Evolutionary conservation across 35 echinoderm and acorn worm species (phyloP).

Genomic region (Heliocidaris tuberculata): DNA sequence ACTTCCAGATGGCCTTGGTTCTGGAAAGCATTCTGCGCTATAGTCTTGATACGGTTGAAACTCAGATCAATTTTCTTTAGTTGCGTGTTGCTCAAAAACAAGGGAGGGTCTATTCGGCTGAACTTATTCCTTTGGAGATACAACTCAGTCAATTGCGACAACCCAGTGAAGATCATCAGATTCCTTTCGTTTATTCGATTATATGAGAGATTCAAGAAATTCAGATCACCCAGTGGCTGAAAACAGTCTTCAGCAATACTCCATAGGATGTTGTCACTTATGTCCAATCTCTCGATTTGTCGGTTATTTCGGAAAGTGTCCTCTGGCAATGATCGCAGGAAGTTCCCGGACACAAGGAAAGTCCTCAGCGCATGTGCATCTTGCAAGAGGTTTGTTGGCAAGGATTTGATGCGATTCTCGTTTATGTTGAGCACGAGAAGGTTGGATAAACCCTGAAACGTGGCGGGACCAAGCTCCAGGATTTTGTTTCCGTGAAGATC

Average conservation of each 20-base stretch:
- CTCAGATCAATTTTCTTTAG: conserved; percentile 39
- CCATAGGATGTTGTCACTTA: conserved; percentile 53
- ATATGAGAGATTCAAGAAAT: conserved; percentile 51
- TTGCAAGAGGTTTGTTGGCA: conserved; percentile 9
- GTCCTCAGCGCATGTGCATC: conserved; percentile 1
- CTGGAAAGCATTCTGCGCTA: conserved; percentile 40
- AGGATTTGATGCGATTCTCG: conserved; percentile 51
- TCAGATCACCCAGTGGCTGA: conserved; percentile 17
- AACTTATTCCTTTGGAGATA: conserved; percentile 49
- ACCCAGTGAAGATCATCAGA: background rate
- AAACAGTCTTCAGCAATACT: conserved; percentile 24
- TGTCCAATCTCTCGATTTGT: conserved; percentile 24
- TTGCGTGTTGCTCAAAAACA: conserved; percentile 48
- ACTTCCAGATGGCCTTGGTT: conserved; percentile 22
- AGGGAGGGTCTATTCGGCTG: background rate
- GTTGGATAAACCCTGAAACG: conserved; percentile 18
- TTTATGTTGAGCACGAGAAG: conserved; percentile 29
- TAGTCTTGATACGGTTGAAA: conserved; percentile 42
- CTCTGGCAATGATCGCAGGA: conserved; percentile 34
- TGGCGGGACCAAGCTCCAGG: conserved; percentile 11
- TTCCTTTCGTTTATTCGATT: conserved; percentile 48
- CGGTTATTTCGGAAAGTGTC: conserved; percentile 35
- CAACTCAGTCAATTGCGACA: conserved; percentile 18
- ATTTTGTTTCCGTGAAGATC: conserved; percentile 68
- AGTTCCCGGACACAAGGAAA: conserved; percentile 49